These are phyloP conservation scores for Thinocorus orbignyianus DNA, from an alignment of 2,113 vertebrate genomes.

Conservation along the genomic window DNA sequence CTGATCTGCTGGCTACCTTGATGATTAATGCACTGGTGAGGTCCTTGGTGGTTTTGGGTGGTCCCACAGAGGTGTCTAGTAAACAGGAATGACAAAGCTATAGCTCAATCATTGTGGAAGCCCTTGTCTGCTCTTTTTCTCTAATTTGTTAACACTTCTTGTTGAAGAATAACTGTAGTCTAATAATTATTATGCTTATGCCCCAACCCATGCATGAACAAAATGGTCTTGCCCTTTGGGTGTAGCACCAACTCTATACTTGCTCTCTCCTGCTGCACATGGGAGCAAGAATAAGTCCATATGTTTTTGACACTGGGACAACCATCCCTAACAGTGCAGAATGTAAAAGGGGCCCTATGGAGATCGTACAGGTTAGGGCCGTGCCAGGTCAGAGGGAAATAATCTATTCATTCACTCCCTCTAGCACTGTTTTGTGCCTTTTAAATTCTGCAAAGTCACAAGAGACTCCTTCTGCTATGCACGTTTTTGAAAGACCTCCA, in stretches of 20 bases:
- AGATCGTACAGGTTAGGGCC: neutral
- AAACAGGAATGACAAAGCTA: neutral
- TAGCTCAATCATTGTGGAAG: neutral
- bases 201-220: neutral
- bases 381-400: neutral
- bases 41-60: neutral
- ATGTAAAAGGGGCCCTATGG: neutral
- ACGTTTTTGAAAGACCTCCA: neutral
- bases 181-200: neutral
- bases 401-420: neutral
- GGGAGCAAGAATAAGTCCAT: neutral
- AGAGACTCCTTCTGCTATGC: neutral
- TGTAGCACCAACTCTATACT: neutral
- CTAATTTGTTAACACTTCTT: neutral
- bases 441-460: constrained; percentile 6
- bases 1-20: neutral
- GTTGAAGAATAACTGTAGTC: neutral
- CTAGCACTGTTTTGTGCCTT: neutral
- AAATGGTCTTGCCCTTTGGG: neutral
- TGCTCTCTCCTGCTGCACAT: neutral
- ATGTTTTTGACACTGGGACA: neutral
- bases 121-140: neutral
- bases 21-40: neutral
- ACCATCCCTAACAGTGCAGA: neutral
- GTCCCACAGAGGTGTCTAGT: neutral